Percentiles rank a stretch among this genome's conserved stretches.
phyloP scores from a whole-genome alignment of 2,888 invertebrate genomes.

The Therioaphis trifolii region DNA sequence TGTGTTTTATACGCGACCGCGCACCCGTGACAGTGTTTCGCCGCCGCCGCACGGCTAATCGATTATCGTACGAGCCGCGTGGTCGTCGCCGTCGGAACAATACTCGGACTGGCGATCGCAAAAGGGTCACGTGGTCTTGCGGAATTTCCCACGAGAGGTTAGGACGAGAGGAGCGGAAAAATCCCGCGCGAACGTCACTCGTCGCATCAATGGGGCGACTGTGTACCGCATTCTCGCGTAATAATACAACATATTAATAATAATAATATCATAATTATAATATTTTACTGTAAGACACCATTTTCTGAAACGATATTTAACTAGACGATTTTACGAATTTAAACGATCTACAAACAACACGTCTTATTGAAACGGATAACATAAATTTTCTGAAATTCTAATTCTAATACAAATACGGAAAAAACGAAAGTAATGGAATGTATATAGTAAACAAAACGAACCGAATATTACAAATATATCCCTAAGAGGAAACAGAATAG shows the following conservation, averaged over 20 bases:
- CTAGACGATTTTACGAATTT: too few relatives aligned
- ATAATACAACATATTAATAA: too few relatives aligned
- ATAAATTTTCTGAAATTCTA: slow-evolving; percentile 17
- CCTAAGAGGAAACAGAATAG: slow-evolving; percentile 27
- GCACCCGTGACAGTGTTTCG: slow-evolving; percentile 42
- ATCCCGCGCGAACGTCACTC: too few relatives aligned
- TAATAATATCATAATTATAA: too few relatives aligned
- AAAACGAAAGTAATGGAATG: slow-evolving; percentile 43
- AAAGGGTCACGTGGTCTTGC: neutral
- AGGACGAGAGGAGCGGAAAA: neutral
- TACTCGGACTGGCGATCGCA: slow-evolving; percentile 17
- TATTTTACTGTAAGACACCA: too few relatives aligned
- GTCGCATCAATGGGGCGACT: too few relatives aligned
- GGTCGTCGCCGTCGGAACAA: slow-evolving; percentile 28
- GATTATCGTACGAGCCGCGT: slow-evolving; percentile 43
- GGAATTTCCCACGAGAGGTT: neutral
- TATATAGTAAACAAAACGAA: slow-evolving; percentile 31
- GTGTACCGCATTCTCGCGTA: neutral
- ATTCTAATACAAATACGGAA: slow-evolving; percentile 31
- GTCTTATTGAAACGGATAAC: slow-evolving; percentile 20
- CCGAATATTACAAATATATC: slow-evolving; percentile 26
- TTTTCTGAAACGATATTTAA: too few relatives aligned
- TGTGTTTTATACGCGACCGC: too few relatives aligned
- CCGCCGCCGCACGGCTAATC: slow-evolving; percentile 30
- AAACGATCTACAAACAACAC: slow-evolving; percentile 13